These are phyloP conservation scores for Azorinus chamasolen DNA, from an alignment of 2,888 invertebrate species.

Conservation along the genomic window DNA sequence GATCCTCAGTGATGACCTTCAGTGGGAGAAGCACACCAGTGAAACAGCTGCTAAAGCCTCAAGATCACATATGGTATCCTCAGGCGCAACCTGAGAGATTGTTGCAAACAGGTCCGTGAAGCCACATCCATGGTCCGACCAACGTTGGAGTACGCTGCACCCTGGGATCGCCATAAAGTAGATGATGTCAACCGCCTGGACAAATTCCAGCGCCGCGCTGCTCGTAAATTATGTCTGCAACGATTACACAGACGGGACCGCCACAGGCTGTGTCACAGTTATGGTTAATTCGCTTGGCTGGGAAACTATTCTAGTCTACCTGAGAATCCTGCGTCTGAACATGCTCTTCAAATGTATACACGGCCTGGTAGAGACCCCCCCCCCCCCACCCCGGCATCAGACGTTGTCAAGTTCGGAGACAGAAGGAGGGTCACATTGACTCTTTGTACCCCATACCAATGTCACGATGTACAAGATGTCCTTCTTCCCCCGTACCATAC, in stretches of 20 bases:
- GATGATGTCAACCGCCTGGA: conserved; percentile 9
- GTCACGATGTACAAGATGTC: too few relatives aligned
- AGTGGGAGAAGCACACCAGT: conserved; percentile 1
- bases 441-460: too few relatives aligned
- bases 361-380: too few relatives aligned
- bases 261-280: too few relatives aligned
- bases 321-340: too few relatives aligned
- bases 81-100: conserved; percentile 12
- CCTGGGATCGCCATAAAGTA: conserved; percentile 2
- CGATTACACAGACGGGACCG: conserved; percentile 3
- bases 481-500: too few relatives aligned
- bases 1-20: background rate
- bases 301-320: too few relatives aligned
- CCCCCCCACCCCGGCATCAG: too few relatives aligned
- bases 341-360: too few relatives aligned
- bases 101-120: conserved; percentile 1
- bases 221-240: conserved; percentile 4
- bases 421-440: too few relatives aligned
- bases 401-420: too few relatives aligned
- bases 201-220: conserved; percentile 8
- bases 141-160: conserved; percentile 8
- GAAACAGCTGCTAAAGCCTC: conserved; percentile 9
- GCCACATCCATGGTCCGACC: conserved; percentile 21
- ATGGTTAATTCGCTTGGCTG: too few relatives aligned
- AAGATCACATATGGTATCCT: conserved; percentile 3